These are phyloP conservation scores for Rhagoletis zephyria DNA, from an alignment of 1,140 invertebrate genomes.

Conservation along the genomic window DNA sequence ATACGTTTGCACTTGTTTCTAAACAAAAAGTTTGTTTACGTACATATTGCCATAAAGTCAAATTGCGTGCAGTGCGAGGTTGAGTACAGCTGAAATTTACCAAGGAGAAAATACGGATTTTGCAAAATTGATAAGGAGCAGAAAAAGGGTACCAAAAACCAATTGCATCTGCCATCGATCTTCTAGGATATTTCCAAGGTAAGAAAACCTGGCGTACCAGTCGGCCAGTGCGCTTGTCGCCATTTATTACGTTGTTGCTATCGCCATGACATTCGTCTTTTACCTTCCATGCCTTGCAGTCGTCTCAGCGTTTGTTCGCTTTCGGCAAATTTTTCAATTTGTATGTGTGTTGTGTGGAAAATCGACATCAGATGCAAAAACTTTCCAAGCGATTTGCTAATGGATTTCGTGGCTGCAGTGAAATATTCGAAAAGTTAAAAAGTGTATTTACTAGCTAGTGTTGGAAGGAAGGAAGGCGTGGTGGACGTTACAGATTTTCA, in stretches of 20 bases:
- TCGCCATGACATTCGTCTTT: slow-evolving; percentile 43
- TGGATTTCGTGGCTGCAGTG: neutral
- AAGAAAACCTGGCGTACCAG: neutral
- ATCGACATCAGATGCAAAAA: slow-evolving; percentile 13
- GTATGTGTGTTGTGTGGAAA: slow-evolving; percentile 25
- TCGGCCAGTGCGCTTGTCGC: neutral
- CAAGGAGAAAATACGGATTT: neutral
- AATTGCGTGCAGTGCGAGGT: neutral
- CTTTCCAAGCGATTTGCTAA: neutral
- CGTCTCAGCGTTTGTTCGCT: slow-evolving; percentile 32
- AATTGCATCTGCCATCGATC: neutral
- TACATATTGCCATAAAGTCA: too few relatives aligned
- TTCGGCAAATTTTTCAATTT: slow-evolving; percentile 31
- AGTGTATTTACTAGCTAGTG: too few relatives aligned
- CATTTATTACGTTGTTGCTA: slow-evolving; percentile 51
- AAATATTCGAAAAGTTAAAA: neutral
- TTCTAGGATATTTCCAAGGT: neutral
- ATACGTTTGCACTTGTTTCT: too few relatives aligned
- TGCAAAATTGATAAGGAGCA: slow-evolving; percentile 7
- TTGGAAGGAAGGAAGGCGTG: too few relatives aligned
- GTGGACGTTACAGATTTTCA: too few relatives aligned
- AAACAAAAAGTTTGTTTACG: too few relatives aligned
- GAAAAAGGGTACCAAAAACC: neutral
- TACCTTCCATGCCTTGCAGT: slow-evolving; percentile 12
- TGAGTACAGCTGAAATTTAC: slow-evolving; percentile 27